Evolutionary conservation across 2,113 vertebrate species (phyloP).

Genomic region (Calypte anna): DNA sequence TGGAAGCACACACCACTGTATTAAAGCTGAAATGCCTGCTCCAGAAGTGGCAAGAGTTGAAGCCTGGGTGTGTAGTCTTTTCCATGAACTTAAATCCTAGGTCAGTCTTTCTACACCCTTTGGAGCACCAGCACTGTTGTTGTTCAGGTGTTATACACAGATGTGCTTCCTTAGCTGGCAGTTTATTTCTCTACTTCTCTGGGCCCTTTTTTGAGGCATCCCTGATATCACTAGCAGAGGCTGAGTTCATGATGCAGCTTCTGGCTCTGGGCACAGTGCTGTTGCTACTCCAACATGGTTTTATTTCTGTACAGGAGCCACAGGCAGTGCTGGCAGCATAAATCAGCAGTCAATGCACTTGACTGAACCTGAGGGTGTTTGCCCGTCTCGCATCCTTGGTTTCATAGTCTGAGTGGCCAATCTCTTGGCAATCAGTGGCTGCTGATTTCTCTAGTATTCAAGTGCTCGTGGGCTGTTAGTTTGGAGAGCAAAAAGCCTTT

Average conservation of each 20-base stretch:
- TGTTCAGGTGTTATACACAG: background rate
- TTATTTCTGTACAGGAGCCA: rapidly evolving
- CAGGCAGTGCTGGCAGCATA: background rate
- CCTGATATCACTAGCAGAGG: rapidly evolving
- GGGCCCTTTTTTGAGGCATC: background rate
- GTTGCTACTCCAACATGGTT: rapidly evolving
- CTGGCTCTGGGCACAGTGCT: rapidly evolving
- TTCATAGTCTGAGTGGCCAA: background rate
- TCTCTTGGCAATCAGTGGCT: background rate
- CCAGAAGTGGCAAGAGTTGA: background rate
- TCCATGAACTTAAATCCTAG: no score
- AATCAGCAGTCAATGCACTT: background rate
- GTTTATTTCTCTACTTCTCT: background rate
- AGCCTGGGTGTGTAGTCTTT: background rate
- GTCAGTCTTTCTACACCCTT: background rate
- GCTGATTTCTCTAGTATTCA: background rate
- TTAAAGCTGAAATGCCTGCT: background rate
- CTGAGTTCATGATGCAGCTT: background rate
- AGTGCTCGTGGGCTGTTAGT: background rate
- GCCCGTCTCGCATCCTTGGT: background rate
- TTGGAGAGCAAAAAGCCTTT: background rate
- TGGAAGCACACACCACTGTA: rapidly evolving
- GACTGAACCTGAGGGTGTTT: rapidly evolving
- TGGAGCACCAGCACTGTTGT: background rate
- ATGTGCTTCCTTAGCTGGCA: background rate